Evolutionary conservation across 2,797 vertebrate species (phyloP).

Genomic region (Synanceia verrucosa): DNA sequence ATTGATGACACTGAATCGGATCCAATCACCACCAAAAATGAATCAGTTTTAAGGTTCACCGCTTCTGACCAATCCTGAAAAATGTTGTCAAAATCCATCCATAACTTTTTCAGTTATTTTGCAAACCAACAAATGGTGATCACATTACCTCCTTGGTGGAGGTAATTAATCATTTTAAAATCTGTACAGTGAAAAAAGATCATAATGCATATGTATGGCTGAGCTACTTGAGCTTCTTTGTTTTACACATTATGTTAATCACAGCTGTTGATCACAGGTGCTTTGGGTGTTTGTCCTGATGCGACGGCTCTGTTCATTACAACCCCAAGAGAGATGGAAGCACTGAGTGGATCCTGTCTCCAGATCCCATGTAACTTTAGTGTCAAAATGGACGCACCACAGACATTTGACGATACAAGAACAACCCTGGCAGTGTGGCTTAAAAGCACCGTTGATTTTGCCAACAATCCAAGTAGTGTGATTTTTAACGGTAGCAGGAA

Average conservation of each 20-base stretch:
- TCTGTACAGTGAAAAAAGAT: no score
- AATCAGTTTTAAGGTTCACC: no score
- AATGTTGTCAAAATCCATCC: no score
- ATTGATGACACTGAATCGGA: no score
- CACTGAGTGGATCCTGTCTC: slow-evolving; percentile 58
- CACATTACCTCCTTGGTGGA: no score
- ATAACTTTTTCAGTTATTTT: no score
- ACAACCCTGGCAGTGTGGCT: slow-evolving; percentile 24
- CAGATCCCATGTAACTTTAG: slow-evolving; percentile 62
- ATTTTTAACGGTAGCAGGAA: slow-evolving; percentile 19
- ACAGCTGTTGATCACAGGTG: slow-evolving; percentile 11
- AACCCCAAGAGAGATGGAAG: slow-evolving; percentile 22
- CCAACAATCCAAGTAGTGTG: fast-evolving
- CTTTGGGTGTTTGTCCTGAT: fast-evolving
- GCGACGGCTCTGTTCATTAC: not conserved
- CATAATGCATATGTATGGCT: no score
- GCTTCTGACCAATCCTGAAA: no score
- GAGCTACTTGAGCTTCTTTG: no score
- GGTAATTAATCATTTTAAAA: not conserved
- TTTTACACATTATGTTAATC: no score
- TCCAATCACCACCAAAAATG: no score
- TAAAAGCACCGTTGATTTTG: not conserved
- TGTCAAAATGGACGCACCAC: fast-evolving
- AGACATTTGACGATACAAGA: fast-evolving
- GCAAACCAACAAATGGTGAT: no score